Conservation (phyloP, 2,113 vertebrate genomes). For the Trematocara marginatum region DNA sequence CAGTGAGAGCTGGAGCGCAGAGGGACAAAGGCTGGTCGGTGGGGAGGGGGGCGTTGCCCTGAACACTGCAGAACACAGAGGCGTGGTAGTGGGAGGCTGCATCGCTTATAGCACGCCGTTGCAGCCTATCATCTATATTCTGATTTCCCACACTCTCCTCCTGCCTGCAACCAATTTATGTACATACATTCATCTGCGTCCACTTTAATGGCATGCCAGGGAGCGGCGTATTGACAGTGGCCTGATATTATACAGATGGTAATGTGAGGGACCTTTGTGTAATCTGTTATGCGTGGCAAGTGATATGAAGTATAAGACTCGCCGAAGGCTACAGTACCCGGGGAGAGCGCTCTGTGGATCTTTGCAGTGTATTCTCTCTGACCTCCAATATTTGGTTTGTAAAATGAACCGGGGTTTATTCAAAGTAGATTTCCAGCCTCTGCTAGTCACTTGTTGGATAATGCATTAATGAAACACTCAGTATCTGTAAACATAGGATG, state of each 20-base stretch:
- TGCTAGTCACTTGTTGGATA: slow-evolving; percentile 51
- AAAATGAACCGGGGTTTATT: slow-evolving; percentile 65
- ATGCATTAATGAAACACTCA: slow-evolving; percentile 61
- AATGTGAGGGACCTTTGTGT: slow-evolving; percentile 51
- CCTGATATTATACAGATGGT: slow-evolving; percentile 59
- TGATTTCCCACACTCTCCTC: slow-evolving; percentile 35
- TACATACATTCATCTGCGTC: slow-evolving; percentile 62
- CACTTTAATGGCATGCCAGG: slow-evolving; percentile 59
- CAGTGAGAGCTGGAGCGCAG: neutral
- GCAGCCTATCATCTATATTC: slow-evolving; percentile 38
- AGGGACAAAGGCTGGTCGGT: neutral
- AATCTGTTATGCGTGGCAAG: slow-evolving; percentile 62
- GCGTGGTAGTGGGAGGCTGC: slow-evolving; percentile 40
- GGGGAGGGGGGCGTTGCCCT: neutral
- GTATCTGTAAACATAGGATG: slow-evolving; percentile 58
- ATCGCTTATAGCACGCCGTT: slow-evolving; percentile 18
- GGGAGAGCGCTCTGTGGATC: slow-evolving; percentile 39
- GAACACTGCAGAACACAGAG: slow-evolving; percentile 48
- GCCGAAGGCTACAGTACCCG: slow-evolving; percentile 34
- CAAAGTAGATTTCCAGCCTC: slow-evolving; percentile 55
- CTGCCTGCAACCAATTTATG: slow-evolving; percentile 39
- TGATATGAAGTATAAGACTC: slow-evolving; percentile 59
- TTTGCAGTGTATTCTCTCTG: slow-evolving; percentile 55
- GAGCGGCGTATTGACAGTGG: slow-evolving; percentile 46
- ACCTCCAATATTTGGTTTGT: slow-evolving; percentile 71